phyloP scores from a whole-genome alignment of 1,140 invertebrate genomes.

The Wasmannia auropunctata region DNA sequence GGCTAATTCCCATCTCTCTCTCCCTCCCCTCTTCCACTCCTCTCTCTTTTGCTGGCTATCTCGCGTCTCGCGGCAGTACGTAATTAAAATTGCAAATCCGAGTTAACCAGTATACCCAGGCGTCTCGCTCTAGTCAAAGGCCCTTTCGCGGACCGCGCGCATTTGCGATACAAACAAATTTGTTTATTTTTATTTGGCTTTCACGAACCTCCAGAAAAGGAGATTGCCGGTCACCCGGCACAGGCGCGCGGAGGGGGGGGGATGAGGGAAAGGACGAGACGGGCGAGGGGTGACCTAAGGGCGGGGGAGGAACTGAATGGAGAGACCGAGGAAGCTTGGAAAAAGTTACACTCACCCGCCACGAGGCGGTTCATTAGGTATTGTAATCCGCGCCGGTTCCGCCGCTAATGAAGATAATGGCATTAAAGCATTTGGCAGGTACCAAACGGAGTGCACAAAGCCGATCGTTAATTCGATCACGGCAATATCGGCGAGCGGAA shows the following conservation, averaged over 20 bases:
- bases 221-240: slow-evolving; percentile 67
- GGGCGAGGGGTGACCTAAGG: slow-evolving; percentile 6
- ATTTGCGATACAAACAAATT: slow-evolving; percentile 83
- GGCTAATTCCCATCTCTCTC: slow-evolving; percentile 53
- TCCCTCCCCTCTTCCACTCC: no score
- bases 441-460: slow-evolving; percentile 81
- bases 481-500: slow-evolving; percentile 62
- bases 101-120: slow-evolving; percentile 80
- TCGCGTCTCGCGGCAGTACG: slow-evolving; percentile 69
- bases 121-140: slow-evolving; percentile 79
- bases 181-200: slow-evolving; percentile 83
- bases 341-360: slow-evolving; percentile 78
- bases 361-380: slow-evolving; percentile 82
- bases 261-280: background rate
- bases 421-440: slow-evolving; percentile 82
- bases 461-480: slow-evolving; percentile 77
- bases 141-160: slow-evolving; percentile 72
- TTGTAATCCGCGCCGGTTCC: slow-evolving; percentile 81
- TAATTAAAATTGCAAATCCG: slow-evolving; percentile 84
- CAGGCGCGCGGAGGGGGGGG: no score
- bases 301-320: slow-evolving; percentile 1
- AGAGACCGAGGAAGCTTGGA: slow-evolving; percentile 70
- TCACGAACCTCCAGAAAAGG: slow-evolving; percentile 66
- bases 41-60: slow-evolving; percentile 54
- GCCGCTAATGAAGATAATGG: slow-evolving; percentile 83